Percentiles rank a stretch among this genome's conserved stretches.
These are phyloP conservation scores for Ephialtes manifestator DNA, from an alignment of 2,888 invertebrate genomes.

Conservation along the genomic window DNA sequence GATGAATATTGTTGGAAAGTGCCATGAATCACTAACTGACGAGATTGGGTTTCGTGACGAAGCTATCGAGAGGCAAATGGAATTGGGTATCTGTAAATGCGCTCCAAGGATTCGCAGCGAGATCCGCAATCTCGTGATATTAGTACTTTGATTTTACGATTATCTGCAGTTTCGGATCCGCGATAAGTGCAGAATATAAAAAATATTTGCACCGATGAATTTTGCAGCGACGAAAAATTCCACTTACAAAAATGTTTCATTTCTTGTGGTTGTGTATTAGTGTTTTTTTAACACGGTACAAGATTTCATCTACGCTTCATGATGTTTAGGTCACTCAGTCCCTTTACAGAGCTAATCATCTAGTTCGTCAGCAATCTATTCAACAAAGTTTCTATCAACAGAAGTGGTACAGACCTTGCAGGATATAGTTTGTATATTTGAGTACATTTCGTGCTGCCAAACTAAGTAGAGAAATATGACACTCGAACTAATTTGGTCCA, in stretches of 20 bases:
- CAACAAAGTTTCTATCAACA: background rate
- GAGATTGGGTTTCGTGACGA: background rate
- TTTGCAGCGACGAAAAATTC: too few species aligned
- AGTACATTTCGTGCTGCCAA: constrained; percentile 30
- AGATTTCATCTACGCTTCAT: too few species aligned
- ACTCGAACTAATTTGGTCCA: constrained; percentile 52
- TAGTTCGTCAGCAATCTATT: background rate
- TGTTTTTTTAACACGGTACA: too few species aligned
- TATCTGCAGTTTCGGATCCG: too few species aligned
- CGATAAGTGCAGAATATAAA: too few species aligned
- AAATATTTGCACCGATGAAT: too few species aligned
- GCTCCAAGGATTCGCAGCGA: background rate
- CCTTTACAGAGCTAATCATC: background rate
- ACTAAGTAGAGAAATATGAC: constrained; percentile 55
- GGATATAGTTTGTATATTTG: constrained; percentile 5
- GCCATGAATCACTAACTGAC: background rate
- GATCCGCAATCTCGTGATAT: background rate
- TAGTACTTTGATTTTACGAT: background rate
- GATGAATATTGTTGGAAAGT: background rate
- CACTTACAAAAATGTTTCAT: too few species aligned
- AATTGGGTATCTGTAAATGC: constrained; percentile 1
- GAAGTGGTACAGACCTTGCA: background rate
- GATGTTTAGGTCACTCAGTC: too few species aligned
- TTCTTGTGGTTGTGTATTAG: too few species aligned
- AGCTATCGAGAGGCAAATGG: background rate